Base-by-base conservation (phyloP, 2,888 invertebrate species). In the Chromoteleia sp. region DNA sequence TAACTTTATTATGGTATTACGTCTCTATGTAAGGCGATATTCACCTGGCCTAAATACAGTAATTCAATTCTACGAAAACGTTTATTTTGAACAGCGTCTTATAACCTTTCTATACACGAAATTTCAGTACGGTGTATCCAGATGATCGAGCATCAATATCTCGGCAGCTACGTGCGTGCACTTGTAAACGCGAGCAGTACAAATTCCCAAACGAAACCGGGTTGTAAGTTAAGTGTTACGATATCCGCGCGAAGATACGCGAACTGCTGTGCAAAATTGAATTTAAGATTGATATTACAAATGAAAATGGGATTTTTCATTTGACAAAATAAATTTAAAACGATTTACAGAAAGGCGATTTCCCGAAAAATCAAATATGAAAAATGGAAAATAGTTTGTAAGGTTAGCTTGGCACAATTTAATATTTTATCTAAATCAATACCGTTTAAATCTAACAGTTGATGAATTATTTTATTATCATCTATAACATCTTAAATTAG, bases 131-230 rank as follows among this genome's bases (percentile, higher is more conserved):
- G 78, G 71, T 78, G 30, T 78, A 78, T 78, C 78, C 71, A 78
- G 65, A 73, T 71, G 78, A 78, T 73, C 71, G 71, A 78, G 78
- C 65, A 71, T 78, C 78, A 78, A 78, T 78, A 78, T 78, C 78
- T 56, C 63, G 71, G 78, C 56, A 25, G 71, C 56, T 78, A 78
- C 78, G 78, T 78, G 78, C 71, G 71, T 67, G 65, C 48, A 78
- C 71, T 78, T 67, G 71, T 71, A 71, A 78, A 65, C 63, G 65
- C 52, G 58, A 67, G n/a, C 58, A 14, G 50, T 71, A 78, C 71
- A 78, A 71, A 78, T 78, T 78, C 45, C 56, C 21, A 45, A 77
- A 77, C 70, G 70, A 77, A 65, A 65, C 39, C 78, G 12, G 48
- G 41, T 52, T 71, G 70, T 58, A 73, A 71, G 56, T 65, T 78